phyloP scores from a whole-genome alignment of 2,113 vertebrate species.

The Ptilorrhoa leucosticta region DNA sequence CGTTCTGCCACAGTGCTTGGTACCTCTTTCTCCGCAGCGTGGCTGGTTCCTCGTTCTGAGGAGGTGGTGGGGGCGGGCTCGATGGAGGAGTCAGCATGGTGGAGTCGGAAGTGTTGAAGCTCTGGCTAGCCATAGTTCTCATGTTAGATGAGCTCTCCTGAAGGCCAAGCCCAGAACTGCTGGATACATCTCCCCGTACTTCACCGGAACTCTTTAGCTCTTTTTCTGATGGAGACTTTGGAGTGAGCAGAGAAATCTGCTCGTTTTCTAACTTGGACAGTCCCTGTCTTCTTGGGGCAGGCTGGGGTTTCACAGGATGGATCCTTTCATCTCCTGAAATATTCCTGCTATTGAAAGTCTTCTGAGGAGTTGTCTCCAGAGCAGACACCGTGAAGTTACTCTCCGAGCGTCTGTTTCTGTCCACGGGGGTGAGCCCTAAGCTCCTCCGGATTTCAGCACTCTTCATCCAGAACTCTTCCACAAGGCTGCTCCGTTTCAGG shows the following conservation, averaged over 20 bases:
- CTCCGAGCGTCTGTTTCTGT: constrained; percentile 76
- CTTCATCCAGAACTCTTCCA: constrained; percentile 96
- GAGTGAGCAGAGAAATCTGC: constrained; percentile 70
- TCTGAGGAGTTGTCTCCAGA: constrained; percentile 63
- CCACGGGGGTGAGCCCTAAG: constrained; percentile 86
- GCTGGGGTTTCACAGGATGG: constrained; percentile 58
- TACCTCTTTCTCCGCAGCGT: constrained; percentile 75
- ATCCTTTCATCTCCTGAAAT: constrained; percentile 72
- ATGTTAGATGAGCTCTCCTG: constrained; percentile 86
- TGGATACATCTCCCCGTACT: constrained; percentile 81
- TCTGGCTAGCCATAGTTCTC: constrained; percentile 82
- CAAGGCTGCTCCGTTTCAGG: constrained; percentile 84
- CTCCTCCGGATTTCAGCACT: constrained; percentile 94
- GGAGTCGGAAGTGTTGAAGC: constrained; percentile 89
- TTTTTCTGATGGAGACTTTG: constrained; percentile 73
- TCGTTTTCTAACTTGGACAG: constrained; percentile 78
- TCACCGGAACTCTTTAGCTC: constrained; percentile 73
- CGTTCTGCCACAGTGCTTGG: constrained; percentile 76
- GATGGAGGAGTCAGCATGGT: constrained; percentile 95
- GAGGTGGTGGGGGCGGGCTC: constrained; percentile 91
- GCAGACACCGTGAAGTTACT: constrained; percentile 57
- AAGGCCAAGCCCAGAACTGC: constrained; percentile 89
- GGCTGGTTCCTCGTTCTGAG: constrained; percentile 88
- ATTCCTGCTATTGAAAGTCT: constrained; percentile 59
- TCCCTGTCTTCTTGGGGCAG: constrained; percentile 78